phyloP scores from a whole-genome alignment of 2,888 invertebrate species.

The Eupsilia transversa region DNA sequence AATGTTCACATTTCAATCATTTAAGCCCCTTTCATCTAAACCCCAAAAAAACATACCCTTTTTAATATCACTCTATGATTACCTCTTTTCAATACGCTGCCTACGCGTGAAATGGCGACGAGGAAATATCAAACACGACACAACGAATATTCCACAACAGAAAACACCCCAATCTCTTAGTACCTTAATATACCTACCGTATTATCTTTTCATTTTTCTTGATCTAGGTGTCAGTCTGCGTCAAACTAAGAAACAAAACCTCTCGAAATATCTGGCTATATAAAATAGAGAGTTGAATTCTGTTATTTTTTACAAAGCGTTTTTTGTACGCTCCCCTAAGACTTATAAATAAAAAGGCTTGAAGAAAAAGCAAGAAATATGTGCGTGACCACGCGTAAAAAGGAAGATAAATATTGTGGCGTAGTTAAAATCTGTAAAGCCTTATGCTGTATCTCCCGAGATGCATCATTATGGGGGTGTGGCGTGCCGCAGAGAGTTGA shows the following conservation, averaged over 20 bases:
- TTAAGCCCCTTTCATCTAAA: constrained; percentile 11
- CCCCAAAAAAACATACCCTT: constrained; percentile 7
- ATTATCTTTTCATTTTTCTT: constrained; percentile 54
- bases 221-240: constrained; percentile 50
- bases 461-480: constrained; percentile 87
- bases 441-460: constrained; percentile 85
- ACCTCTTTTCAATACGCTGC: constrained; percentile 11
- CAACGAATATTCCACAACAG: constrained; percentile 7
- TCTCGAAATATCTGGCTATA: constrained; percentile 57
- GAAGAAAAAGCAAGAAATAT: constrained; percentile 63
- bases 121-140: constrained; percentile 39
- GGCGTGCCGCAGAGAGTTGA: constrained; percentile 78
- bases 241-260: constrained; percentile 57
- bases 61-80: constrained; percentile 40
- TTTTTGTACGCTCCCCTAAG: constrained; percentile 65
- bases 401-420: constrained; percentile 75
- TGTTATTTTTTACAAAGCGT: constrained; percentile 63
- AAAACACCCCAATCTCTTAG: constrained; percentile 44
- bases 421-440: constrained; percentile 83
- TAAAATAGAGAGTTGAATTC: constrained; percentile 60
- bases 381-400: constrained; percentile 79
- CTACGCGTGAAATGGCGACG: constrained; percentile 1
- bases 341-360: constrained; percentile 68
- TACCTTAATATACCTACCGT: constrained; percentile 24
- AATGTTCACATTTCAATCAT: constrained; percentile 24